Conservation (phyloP, 92 coral and sea anemone genomes). For the Actinostola sp. region DNA sequence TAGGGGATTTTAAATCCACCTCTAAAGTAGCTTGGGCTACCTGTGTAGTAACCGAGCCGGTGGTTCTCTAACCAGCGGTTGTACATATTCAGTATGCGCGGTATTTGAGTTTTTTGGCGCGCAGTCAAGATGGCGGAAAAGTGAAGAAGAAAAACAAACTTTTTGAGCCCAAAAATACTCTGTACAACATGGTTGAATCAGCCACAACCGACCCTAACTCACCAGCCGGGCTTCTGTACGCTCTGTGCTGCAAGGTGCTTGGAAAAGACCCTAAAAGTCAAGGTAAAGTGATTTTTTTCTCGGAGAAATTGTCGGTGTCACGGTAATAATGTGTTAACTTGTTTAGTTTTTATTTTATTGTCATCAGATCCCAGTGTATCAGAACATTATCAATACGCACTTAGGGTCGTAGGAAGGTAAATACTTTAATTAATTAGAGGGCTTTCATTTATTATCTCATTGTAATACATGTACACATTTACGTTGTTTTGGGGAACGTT, state of each 20-base stretch:
- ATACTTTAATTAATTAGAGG: not conserved
- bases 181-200: conserved; percentile 63
- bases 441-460: too few relatives aligned
- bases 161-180: not conserved
- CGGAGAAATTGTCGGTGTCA: too few relatives aligned
- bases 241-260: conserved; percentile 74
- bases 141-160: conserved; percentile 11
- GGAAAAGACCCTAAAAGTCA: conserved; percentile 66
- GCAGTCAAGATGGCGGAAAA: conserved; percentile 41
- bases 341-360: not conserved
- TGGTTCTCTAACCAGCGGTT: conserved; percentile 5
- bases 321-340: too few relatives aligned
- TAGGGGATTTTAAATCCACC: too few relatives aligned
- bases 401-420: conserved; percentile 91
- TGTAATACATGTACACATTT: too few relatives aligned
- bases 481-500: too few relatives aligned
- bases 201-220: conserved; percentile 65
- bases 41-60: too few relatives aligned
- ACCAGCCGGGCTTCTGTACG: conserved; percentile 72
- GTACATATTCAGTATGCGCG: conserved; percentile 22
- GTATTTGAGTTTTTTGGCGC: conserved; percentile 40
- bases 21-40: too few relatives aligned
- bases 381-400: conserved; percentile 89
- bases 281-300: too few relatives aligned
- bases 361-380: conserved; percentile 62